Percentiles rank a stretch among this genome's conserved stretches.
Evolutionary conservation across 2,888 invertebrate genomes (phyloP).

Genomic region (Lypha dubia): DNA sequence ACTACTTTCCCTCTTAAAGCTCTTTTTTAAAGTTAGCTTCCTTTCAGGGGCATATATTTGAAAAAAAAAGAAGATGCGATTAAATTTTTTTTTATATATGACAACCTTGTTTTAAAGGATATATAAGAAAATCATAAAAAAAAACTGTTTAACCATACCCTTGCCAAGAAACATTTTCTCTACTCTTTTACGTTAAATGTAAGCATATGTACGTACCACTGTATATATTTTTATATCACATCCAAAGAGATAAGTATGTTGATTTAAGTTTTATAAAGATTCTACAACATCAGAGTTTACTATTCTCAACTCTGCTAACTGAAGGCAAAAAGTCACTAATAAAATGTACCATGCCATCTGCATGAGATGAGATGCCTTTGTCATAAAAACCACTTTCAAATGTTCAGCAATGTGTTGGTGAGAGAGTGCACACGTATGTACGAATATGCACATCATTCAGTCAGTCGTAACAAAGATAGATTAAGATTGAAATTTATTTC

Average conservation of each 20-base stretch:
- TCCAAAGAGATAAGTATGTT: conserved; percentile 1
- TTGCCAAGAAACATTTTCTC: no score
- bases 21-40: no score
- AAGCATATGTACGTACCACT: no score
- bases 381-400: neutral
- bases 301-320: neutral
- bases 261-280: conserved; percentile 6
- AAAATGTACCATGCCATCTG: neutral
- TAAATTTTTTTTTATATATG: no score
- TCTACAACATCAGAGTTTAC: conserved; percentile 1
- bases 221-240: neutral
- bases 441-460: neutral
- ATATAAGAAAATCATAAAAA: no score
- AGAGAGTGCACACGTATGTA: neutral
- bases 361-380: neutral
- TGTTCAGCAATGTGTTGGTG: neutral
- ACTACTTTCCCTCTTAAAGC: no score
- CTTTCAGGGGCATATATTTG: no score
- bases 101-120: no score
- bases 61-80: no score
- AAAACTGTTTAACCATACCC: no score
- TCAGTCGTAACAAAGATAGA: conserved; percentile 48
- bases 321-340: neutral
- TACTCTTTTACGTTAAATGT: no score
- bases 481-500: conserved; percentile 42